phyloP scores from a whole-genome alignment of 2,797 vertebrate genomes.

The Crocodylus rhombifer region DNA sequence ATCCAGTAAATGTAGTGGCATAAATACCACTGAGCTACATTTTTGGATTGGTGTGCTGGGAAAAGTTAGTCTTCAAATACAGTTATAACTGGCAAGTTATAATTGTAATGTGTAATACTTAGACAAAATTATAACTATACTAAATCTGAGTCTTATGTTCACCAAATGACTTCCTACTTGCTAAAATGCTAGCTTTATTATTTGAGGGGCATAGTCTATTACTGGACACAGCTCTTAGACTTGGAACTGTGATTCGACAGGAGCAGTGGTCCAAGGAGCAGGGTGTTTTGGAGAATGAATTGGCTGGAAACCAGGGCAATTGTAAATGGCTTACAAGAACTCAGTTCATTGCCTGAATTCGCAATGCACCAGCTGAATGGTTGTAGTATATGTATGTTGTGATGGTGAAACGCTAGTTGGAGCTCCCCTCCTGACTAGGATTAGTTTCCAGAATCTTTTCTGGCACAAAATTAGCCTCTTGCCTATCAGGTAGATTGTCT shows the following conservation, averaged over 20 bases:
- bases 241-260: not conserved
- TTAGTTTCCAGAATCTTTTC: not conserved
- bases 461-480: not conserved
- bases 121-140: not conserved
- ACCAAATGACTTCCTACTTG: not conserved
- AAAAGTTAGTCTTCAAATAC: not conserved
- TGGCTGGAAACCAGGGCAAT: not conserved
- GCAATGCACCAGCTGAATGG: not conserved
- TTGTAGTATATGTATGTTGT: not conserved
- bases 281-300: not conserved
- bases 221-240: not conserved
- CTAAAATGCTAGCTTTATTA: rapidly evolving
- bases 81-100: not conserved
- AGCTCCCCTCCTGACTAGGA: not conserved
- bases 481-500: not conserved
- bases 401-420: not conserved
- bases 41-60: not conserved
- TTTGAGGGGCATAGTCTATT: not conserved
- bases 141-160: not conserved
- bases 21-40: not conserved
- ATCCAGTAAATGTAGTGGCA: not conserved
- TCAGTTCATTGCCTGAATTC: not conserved
- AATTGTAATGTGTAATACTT: rapidly evolving
- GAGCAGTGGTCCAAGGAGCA: not conserved
- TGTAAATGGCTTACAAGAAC: not conserved